Base-by-base conservation (phyloP, 2,888 invertebrate species). In the Boloria euphrosyne region DNA sequence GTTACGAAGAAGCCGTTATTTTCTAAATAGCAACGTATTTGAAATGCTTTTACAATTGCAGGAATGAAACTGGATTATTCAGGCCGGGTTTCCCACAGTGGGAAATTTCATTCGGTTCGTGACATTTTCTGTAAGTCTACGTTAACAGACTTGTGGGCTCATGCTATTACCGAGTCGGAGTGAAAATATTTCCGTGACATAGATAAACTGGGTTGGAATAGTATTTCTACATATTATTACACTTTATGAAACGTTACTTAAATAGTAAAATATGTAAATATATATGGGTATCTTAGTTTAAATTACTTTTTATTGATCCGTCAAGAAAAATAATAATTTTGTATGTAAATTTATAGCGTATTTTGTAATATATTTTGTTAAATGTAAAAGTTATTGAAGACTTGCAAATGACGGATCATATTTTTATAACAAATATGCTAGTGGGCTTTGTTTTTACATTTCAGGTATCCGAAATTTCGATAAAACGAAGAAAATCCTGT, bases 21-120 rank as follows among this genome's bases (percentile, higher is more conserved):
- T 46, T 52, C 31, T 65, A 46, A 50, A 54, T 18, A 60, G 65
- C 84, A 83, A 71, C 3, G 54, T 17, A 59, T 66, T 55, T 62
- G 55, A 53, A 60, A 55, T 59, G 53, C 49, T 52, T 22, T 17
- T 38, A 38, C 58, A 57, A 57, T 58, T 58, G 58, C 58, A 53
- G 66, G 43, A 63, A 68, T 50, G 50, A 54, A 53, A 62, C 58
- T 58, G 46, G 13, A 43, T 52, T 62, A 62, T 62, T 66, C 58
- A 62, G 44, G 66, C 59, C 43, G 66, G 66, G 62, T 55, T 66
- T 66, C 55, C 50, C 62, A 62, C 47, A 47, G 38, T 66, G 66
- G 59, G 59, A 66, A 66, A 63, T 62, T 66, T 66, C 59, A 46
- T 43, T 66, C 59, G 44, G 18, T 47, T 60, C 59, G 55, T 63